A percentile compares a stretch with the other conserved stretches of the same genome.
phyloP scores from a whole-genome alignment of 2,113 vertebrate species.

The Grammomys dolichurus region DNA sequence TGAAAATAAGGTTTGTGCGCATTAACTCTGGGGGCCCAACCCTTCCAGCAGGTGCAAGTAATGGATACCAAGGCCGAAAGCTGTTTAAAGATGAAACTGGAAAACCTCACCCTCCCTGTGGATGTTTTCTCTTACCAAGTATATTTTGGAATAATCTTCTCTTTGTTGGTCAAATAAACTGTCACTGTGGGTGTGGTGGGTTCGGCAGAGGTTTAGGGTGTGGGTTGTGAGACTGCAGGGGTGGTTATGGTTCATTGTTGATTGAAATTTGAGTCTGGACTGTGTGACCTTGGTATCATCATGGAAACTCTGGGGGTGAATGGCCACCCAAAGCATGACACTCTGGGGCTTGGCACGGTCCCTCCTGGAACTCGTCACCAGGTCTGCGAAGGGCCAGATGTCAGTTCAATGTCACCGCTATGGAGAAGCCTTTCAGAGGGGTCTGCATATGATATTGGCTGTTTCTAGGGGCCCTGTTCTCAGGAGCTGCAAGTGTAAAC shows the following conservation, averaged over 20 bases:
- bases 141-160: constrained; percentile 52
- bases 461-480: rapidly evolving
- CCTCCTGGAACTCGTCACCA: not conserved
- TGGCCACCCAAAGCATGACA: not conserved
- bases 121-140: not conserved
- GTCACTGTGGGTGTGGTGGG: not conserved
- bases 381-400: not conserved
- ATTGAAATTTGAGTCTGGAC: constrained; percentile 22
- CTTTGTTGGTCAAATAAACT: constrained; percentile 76
- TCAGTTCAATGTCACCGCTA: not conserved
- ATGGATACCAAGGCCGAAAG: too few relatives aligned
- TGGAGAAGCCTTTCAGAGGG: not conserved
- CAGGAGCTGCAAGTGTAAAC: not conserved
- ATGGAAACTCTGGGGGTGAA: not conserved
- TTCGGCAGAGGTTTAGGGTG: not conserved
- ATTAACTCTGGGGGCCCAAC: not conserved
- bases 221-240: too few relatives aligned
- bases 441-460: not conserved
- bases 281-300: not conserved
- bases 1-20: not conserved
- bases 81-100: not conserved
- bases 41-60: not conserved
- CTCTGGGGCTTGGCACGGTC: not conserved
- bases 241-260: constrained; percentile 45
- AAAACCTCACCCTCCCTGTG: not conserved